Percentiles rank a stretch among this genome's conserved stretches.
Conservation (phyloP, 2,888 invertebrate species). For the Frankliniella fusca region DNA sequence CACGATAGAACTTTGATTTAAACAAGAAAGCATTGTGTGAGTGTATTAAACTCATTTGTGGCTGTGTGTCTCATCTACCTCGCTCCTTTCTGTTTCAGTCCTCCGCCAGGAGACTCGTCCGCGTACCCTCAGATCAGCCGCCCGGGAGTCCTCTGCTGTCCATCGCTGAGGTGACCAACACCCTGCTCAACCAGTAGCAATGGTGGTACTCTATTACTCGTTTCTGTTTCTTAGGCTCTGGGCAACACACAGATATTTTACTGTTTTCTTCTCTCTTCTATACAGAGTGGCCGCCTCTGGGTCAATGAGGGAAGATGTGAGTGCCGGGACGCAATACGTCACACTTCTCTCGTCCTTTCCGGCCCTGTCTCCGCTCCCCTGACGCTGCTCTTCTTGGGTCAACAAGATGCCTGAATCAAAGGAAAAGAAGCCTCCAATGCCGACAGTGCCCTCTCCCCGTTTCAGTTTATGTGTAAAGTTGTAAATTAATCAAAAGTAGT, state of each 20-base stretch:
- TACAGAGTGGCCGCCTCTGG: background rate
- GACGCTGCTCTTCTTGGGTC: background rate
- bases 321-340: background rate
- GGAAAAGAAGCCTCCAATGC: too few relatives aligned
- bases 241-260: too few relatives aligned
- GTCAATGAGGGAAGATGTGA: background rate
- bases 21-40: too few relatives aligned
- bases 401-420: too few relatives aligned
- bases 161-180: constrained; percentile 75
- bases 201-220: background rate
- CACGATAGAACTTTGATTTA: too few relatives aligned
- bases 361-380: background rate
- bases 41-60: too few relatives aligned
- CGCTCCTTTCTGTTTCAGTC: constrained; percentile 43
- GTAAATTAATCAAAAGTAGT: too few relatives aligned
- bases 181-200: constrained; percentile 60
- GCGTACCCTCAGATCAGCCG: constrained; percentile 50
- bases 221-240: too few relatives aligned
- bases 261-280: background rate
- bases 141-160: constrained; percentile 69
- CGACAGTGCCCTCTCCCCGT: too few relatives aligned
- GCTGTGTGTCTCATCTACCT: too few relatives aligned
- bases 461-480: too few relatives aligned
- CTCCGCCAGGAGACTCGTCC: constrained; percentile 48
- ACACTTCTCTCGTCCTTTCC: background rate